Evolutionary conservation across 2,113 vertebrate species (phyloP).

Genomic region (Helogale parvula): DNA sequence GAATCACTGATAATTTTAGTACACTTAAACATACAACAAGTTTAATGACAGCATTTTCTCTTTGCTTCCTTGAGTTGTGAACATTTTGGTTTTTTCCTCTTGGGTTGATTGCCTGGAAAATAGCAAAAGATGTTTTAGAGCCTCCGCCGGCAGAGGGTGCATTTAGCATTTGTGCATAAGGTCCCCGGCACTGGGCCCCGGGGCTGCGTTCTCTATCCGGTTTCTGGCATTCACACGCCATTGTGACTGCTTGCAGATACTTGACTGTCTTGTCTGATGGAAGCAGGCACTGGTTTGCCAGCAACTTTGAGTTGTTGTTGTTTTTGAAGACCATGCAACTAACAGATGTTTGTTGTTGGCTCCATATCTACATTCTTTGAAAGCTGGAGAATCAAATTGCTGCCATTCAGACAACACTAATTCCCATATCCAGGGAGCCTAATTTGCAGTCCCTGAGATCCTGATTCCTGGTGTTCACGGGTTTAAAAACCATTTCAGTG

Average conservation of each 20-base stretch:
- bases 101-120: conserved; percentile 23
- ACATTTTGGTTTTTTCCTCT: not conserved
- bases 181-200: not conserved
- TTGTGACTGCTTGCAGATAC: conserved; percentile 59
- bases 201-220: not conserved
- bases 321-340: conserved; percentile 79
- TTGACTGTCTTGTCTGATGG: conserved; percentile 72
- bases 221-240: conserved; percentile 50
- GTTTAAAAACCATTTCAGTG: conserved; percentile 87
- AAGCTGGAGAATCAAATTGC: conserved; percentile 86
- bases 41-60: not conserved
- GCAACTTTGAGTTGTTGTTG: conserved; percentile 62
- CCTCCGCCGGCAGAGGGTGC: conserved; percentile 51
- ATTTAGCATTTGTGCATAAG: conserved; percentile 10
- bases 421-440: conserved; percentile 87
- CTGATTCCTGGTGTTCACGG: conserved; percentile 85
- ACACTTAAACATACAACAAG: conserved; percentile 5
- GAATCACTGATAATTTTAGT: conserved; percentile 38
- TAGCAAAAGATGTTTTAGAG: conserved; percentile 27
- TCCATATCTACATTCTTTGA: conserved; percentile 86
- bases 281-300: conserved; percentile 76
- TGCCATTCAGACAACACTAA: conserved; percentile 89
- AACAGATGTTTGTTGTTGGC: conserved; percentile 87
- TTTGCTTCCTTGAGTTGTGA: not conserved
- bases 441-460: conserved; percentile 86